Conservation (phyloP, 2,888 invertebrate genomes). For the Caenorhabditis uteleia region DNA sequence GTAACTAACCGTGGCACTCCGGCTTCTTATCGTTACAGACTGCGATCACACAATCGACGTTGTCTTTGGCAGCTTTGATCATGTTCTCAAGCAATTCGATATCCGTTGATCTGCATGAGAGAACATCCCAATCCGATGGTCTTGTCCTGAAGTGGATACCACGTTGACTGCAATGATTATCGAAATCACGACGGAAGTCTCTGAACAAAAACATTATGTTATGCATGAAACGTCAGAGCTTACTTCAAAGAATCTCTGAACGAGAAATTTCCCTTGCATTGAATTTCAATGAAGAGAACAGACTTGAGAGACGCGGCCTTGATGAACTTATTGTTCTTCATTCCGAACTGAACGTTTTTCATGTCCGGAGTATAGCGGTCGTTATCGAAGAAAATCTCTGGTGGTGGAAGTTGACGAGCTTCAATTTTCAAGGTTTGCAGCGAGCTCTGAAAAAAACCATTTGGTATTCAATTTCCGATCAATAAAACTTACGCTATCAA, state of each 20-base stretch:
- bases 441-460: too few species aligned
- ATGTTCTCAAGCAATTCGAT: constrained; percentile 1
- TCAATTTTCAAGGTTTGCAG: too few species aligned
- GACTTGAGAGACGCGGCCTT: too few species aligned
- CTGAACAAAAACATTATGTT: constrained; percentile 6
- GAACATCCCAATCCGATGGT: constrained; percentile 6
- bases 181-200: constrained; percentile 8
- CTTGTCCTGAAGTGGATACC: constrained; percentile 2
- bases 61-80: constrained; percentile 5
- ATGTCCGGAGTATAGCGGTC: too few species aligned
- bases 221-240: neutral
- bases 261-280: too few species aligned
- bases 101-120: constrained; percentile 2
- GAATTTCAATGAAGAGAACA: too few species aligned
- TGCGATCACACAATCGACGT: constrained; percentile 4
- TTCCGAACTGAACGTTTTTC: too few species aligned
- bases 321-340: too few species aligned
- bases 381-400: too few species aligned
- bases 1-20: constrained; percentile 11
- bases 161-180: constrained; percentile 2
- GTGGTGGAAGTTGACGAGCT: too few species aligned
- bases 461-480: neutral
- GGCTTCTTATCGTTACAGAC: constrained; percentile 15
- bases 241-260: too few species aligned
- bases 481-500: neutral